Evolutionary conservation across 2,797 vertebrate genomes (phyloP), one percentile per base, ranked within the genome.

Genomic region (Megalops cyprinoides): DNA sequence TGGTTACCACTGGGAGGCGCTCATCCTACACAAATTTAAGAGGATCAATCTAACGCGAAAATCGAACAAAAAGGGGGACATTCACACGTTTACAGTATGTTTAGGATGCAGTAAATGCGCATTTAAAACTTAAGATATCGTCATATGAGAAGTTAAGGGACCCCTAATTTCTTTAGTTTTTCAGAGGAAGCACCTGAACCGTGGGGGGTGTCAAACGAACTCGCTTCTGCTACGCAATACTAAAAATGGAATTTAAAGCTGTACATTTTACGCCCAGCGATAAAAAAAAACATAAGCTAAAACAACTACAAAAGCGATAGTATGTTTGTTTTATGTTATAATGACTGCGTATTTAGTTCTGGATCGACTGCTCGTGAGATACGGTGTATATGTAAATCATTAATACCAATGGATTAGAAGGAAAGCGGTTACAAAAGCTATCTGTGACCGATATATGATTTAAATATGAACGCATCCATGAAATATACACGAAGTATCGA

Each of bases 1-100:
- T 49, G 18, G 18, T 18, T 23, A 48, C 92, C 94, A 91, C 91
- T 84, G 85, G 93, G 92, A 91, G 93, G 93, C 91, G 91, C 93
- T 93, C 91, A 87, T 83, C 82, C 80, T 86, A 85, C 91, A 88
- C 85, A 81, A 76, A 56, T 58, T 31, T 56, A 25, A 31, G 34
- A 18, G 42, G 42, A 65, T 78, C 44, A 31, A 8, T 37, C 58
- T 25, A 67, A 37, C 12, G 37, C 51, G n/a, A 9, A 44, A 58
- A 12, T 20, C 37, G 6, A 80, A 65, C 53, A 60, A 80, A 80
- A 80, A 51, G 28, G 46, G 46, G 56, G n/a, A 14, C 58, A 58
- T 55, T 77, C 23, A 31, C 55, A 20, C 58, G 46, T 82, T 78
- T 82, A 83, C 81, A 6, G 9, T 18, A 74, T 76, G 74, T 80